A percentile compares a stretch with the other conserved stretches of the same genome.
Conservation (phyloP, 2,113 vertebrate genomes). For the Holacanthus passer region DNA sequence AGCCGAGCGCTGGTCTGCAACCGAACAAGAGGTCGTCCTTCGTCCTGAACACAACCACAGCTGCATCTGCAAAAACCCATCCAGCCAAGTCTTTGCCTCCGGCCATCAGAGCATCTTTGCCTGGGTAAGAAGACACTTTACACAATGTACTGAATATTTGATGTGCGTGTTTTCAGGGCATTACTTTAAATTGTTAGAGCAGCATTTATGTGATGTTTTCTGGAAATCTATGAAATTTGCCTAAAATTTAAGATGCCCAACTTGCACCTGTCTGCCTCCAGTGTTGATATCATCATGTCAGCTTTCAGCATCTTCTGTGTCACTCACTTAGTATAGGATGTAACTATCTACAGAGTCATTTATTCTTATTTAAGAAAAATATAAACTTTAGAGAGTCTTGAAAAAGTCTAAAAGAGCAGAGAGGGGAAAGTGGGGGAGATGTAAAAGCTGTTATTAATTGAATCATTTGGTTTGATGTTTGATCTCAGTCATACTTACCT, state of each 20-base stretch:
- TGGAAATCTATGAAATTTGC: background rate
- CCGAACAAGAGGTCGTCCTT: background rate
- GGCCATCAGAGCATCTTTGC: conserved; percentile 50
- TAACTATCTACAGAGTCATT: background rate
- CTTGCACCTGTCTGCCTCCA: background rate
- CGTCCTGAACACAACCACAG: conserved; percentile 22
- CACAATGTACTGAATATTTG: background rate
- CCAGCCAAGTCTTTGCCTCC: conserved; percentile 29
- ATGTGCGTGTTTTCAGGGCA: background rate
- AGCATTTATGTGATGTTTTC: background rate
- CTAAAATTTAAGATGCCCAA: background rate
- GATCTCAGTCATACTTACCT: background rate
- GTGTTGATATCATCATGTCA: background rate
- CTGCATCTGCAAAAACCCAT: conserved; percentile 21
- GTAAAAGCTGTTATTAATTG: background rate
- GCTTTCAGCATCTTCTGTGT: background rate
- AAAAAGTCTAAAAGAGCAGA: background rate
- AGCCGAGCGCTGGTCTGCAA: conserved; percentile 14
- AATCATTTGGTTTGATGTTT: background rate
- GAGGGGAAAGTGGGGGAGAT: background rate
- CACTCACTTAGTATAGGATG: background rate
- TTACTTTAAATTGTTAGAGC: background rate
- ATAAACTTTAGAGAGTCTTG: background rate
- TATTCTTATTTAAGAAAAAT: too few species aligned
- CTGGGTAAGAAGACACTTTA: conserved; percentile 55